Conservation (phyloP, 2,888 invertebrate genomes). For the Aradus depressus region DNA sequence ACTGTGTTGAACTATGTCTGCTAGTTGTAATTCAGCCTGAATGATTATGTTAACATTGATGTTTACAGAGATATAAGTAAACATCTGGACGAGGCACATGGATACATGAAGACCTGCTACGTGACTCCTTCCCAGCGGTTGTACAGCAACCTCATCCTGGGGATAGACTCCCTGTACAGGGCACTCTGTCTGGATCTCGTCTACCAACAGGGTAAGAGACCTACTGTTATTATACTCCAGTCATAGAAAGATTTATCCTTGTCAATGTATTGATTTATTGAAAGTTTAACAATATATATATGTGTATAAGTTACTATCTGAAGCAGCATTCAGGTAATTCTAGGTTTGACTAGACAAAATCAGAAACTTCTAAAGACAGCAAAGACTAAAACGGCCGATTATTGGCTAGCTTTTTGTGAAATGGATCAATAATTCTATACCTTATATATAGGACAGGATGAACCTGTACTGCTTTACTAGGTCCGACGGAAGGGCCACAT, state of each 20-base stretch:
- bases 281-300: not conserved
- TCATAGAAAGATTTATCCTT: not conserved
- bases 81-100: not conserved
- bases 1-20: too few relatives aligned
- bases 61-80: constrained; percentile 2
- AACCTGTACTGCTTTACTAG: too few relatives aligned
- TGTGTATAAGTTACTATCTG: not conserved
- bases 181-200: not conserved
- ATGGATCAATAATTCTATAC: too few relatives aligned
- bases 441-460: too few relatives aligned
- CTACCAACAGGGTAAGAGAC: not conserved
- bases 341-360: too few relatives aligned
- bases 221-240: not conserved
- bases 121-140: not conserved
- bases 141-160: constrained; percentile 5
- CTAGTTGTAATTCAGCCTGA: too few relatives aligned
- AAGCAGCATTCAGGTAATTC: too few relatives aligned
- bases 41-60: too few relatives aligned
- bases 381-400: too few relatives aligned
- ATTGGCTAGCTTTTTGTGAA: too few relatives aligned
- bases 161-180: constrained; percentile 2
- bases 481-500: too few relatives aligned
- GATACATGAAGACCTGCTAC: not conserved
- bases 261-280: not conserved
- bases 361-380: too few relatives aligned